Base-by-base conservation (phyloP, 2,888 invertebrate genomes). In the Euspilapteryx auroguttella region DNA sequence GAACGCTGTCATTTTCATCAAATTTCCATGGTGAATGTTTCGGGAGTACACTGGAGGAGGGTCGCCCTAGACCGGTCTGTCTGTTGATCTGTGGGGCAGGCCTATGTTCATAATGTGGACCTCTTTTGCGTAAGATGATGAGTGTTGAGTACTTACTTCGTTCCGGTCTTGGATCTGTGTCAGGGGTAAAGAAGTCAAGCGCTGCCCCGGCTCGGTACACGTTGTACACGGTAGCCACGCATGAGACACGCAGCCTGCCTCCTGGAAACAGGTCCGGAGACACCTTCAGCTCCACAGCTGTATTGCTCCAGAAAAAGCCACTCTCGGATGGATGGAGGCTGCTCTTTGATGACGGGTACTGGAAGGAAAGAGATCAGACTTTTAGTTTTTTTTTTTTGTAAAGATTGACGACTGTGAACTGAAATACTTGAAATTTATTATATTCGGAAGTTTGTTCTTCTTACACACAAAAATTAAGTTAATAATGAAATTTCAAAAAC, bases 81-180 rank as follows among this genome's bases (percentile, higher is more conserved):
- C n/a, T n/a, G n/a, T n/a, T n/a, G n/a, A n/a, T n/a, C n/a, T n/a
- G n/a, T n/a, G n/a, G n/a, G n/a, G n/a, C n/a, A n/a, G n/a, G n/a
- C n/a, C n/a, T n/a, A n/a, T n/a, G n/a, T n/a, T n/a, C n/a, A n/a
- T n/a, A n/a, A n/a, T n/a, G n/a, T n/a, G n/a, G n/a, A n/a, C n/a
- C n/a, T n/a, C n/a, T n/a, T n/a, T n/a, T n/a, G n/a, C n/a, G n/a
- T n/a, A n/a, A n/a, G n/a, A n/a, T n/a, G n/a, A n/a, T n/a, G n/a
- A n/a, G n/a, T n/a, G n/a, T n/a, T n/a, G n/a, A n/a, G n/a, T 32
- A 50, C 77, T 73, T 55, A 88, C 89, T 88, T 78, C 87, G 81
- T 55, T 88, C 88, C 12, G 89, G 89, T 42, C 87, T 79, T 4
- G 89, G 89, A 62, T 89, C 87, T 30, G 85, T 80, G 26, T 84